Conservation (phyloP, 2,888 invertebrate genomes). For the Lumbricus terrestris region DNA sequence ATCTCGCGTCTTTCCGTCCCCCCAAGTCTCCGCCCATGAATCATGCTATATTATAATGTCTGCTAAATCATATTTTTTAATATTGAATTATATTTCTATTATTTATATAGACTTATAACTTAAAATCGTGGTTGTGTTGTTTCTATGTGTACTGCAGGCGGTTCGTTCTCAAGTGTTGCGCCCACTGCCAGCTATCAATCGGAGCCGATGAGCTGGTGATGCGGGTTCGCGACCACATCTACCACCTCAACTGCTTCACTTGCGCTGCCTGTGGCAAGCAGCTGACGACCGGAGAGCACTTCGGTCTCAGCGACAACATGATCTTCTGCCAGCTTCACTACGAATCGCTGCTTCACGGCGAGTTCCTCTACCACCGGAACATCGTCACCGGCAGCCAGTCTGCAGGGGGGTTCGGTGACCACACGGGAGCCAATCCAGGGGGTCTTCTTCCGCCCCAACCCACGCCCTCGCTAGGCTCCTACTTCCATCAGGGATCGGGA, state of each 20-base stretch:
- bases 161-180: slow-evolving; percentile 81
- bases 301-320: slow-evolving; percentile 72
- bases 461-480: not conserved
- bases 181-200: slow-evolving; percentile 80
- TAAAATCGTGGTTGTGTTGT: not conserved
- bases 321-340: slow-evolving; percentile 69
- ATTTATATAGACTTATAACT: no score
- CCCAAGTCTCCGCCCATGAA: no score
- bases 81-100: no score
- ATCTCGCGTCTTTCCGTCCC: no score
- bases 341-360: slow-evolving; percentile 24
- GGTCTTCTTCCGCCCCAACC: slow-evolving; percentile 22
- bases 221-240: slow-evolving; percentile 79
- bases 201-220: slow-evolving; percentile 85
- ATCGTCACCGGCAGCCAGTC: not conserved
- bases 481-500: slow-evolving; percentile 16
- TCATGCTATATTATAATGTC: no score
- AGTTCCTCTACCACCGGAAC: slow-evolving; percentile 22
- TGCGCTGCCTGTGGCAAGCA: slow-evolving; percentile 80
- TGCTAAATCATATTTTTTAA: no score
- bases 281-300: slow-evolving; percentile 84
- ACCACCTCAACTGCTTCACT: slow-evolving; percentile 85
- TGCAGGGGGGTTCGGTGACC: slow-evolving; percentile 17
- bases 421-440: slow-evolving; percentile 8
- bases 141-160: slow-evolving; percentile 65